A percentile compares a stretch with the other conserved stretches of the same genome.
These are phyloP conservation scores for Rhegmatorhina hoffmannsi DNA, from an alignment of 2,113 vertebrate genomes.

Conservation along the genomic window DNA sequence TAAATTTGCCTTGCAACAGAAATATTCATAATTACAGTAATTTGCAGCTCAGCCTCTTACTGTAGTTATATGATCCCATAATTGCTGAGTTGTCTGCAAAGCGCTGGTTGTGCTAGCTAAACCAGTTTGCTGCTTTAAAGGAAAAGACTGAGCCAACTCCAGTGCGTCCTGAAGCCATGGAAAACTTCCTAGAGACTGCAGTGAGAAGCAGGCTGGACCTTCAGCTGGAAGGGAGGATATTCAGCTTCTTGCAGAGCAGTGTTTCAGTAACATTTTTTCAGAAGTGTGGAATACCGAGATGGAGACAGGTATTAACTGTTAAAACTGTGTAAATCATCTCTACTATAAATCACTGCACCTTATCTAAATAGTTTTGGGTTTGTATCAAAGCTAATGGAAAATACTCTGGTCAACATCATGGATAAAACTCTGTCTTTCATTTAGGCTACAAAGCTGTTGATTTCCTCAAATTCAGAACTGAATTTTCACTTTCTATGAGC, in stretches of 20 bases:
- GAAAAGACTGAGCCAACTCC: constrained; percentile 9
- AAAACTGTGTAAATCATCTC: background rate
- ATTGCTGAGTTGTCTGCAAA: constrained; percentile 65
- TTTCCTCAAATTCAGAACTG: background rate
- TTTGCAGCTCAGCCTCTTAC: constrained; percentile 62
- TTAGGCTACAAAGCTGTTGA: background rate
- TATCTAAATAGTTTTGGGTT: background rate
- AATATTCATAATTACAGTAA: constrained; percentile 67
- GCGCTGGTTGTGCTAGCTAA: constrained; percentile 57
- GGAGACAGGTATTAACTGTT: background rate
- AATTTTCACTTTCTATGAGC: background rate
- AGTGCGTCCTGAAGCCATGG: background rate
- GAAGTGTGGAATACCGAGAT: background rate
- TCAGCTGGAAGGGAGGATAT: background rate
- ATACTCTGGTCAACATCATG: background rate
- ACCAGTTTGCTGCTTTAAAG: constrained; percentile 64
- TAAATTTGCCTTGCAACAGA: constrained; percentile 65
- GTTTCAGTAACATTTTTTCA: background rate
- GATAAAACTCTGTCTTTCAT: background rate
- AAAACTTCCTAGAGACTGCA: constrained; percentile 40
- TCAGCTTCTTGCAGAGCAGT: background rate
- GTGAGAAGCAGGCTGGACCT: background rate
- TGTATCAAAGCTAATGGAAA: background rate
- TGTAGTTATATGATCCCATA: constrained; percentile 54
- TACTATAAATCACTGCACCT: background rate